Percentiles rank a stretch among this genome's conserved stretches.
Conservation (phyloP, 1,140 invertebrate genomes). For the Tachypleus tridentatus region DNA sequence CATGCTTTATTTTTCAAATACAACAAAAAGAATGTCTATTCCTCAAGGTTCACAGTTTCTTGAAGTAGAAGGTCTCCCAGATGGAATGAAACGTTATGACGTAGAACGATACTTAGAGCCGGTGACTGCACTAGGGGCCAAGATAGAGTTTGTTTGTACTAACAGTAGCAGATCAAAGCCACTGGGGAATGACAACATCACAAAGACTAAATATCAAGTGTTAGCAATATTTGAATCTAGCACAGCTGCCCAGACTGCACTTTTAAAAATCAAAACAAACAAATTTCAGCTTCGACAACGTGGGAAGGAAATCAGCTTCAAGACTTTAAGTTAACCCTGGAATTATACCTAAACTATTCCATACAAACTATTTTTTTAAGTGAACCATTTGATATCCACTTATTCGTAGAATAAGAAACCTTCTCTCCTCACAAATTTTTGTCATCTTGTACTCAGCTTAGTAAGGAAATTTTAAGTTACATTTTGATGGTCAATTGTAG, state of each 20-base stretch:
- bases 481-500: no score
- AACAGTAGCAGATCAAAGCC: not conserved
- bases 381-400: no score
- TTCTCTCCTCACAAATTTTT: no score
- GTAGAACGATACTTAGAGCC: constrained; percentile 21
- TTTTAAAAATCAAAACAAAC: constrained; percentile 21
- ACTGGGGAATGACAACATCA: no score
- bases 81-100: constrained; percentile 18
- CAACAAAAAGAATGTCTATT: not conserved
- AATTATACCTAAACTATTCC: no score
- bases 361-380: no score
- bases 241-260: constrained; percentile 23
- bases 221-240: constrained; percentile 21
- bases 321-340: no score
- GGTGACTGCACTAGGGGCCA: constrained; percentile 18
- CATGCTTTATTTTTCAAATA: not conserved
- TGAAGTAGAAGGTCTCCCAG: constrained; percentile 21
- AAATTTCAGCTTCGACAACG: constrained; percentile 19
- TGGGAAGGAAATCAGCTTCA: no score
- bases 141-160: constrained; percentile 16
- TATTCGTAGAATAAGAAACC: no score
- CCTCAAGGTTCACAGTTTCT: constrained; percentile 14
- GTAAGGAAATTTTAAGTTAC: no score
- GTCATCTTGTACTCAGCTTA: no score
- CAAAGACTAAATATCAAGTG: constrained; percentile 13